A percentile compares a stretch with the other conserved stretches of the same genome.
phyloP scores from a whole-genome alignment of 1,140 invertebrate genomes.

The Wiebesia pumilae region DNA sequence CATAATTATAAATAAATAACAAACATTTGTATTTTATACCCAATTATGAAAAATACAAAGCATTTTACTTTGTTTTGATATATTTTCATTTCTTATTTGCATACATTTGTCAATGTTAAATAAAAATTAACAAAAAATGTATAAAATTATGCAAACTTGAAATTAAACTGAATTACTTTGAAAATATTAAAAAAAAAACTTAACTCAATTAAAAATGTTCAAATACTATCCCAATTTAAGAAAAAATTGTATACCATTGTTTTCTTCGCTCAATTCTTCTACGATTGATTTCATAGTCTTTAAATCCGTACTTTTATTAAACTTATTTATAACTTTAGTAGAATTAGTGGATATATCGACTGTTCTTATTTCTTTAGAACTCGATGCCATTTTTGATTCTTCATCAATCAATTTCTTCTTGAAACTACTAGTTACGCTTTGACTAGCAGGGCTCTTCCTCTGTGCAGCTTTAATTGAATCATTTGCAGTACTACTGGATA shows the following conservation, averaged over 20 bases:
- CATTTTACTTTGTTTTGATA: too few relatives aligned
- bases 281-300: background rate
- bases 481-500: too few relatives aligned
- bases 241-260: background rate
- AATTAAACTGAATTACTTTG: too few relatives aligned
- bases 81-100: too few relatives aligned
- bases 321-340: background rate
- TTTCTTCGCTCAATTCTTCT: background rate
- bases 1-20: too few relatives aligned
- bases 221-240: background rate
- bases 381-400: background rate
- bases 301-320: background rate
- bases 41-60: too few relatives aligned
- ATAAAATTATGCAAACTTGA: too few relatives aligned
- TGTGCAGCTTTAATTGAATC: background rate
- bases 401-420: background rate
- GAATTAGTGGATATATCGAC: background rate
- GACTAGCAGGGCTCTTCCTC: background rate
- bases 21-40: too few relatives aligned
- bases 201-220: background rate
- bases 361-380: background rate
- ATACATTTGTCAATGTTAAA: too few relatives aligned
- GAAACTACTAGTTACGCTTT: background rate
- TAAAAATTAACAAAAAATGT: too few relatives aligned
- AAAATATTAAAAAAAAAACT: too few relatives aligned